Evolutionary conservation across 2,888 invertebrate genomes (phyloP).

Genomic region (Heliconius charithonia): DNA sequence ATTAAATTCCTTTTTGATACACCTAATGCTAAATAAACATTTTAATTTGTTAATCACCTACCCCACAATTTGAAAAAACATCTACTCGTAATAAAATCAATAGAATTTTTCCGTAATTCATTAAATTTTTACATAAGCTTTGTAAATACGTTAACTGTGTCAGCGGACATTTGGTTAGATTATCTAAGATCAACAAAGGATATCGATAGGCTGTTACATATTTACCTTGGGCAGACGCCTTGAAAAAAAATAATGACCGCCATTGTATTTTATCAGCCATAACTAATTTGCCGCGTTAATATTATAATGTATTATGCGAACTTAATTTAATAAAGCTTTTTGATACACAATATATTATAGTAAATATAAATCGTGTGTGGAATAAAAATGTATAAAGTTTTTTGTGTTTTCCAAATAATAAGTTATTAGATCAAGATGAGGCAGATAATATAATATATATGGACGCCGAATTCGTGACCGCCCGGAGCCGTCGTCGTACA

Average conservation of each 20-base stretch:
- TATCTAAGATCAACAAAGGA: conserved; percentile 48
- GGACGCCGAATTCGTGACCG: conserved; percentile 24
- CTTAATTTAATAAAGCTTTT: not conserved
- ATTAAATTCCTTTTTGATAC: too few species aligned
- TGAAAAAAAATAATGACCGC: conserved; percentile 38
- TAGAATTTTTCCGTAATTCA: not conserved
- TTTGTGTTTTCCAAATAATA: conserved; percentile 21
- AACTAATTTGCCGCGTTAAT: conserved; percentile 19
- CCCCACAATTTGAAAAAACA: not conserved
- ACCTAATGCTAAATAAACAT: too few species aligned
- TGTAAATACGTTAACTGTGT: conserved; percentile 32
- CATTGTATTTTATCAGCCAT: conserved; percentile 29
- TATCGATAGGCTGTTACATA: conserved; percentile 44
- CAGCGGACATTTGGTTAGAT: conserved; percentile 35
- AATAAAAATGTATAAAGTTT: not conserved
- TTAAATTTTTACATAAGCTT: not conserved
- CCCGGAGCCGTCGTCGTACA: conserved; percentile 16
- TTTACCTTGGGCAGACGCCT: conserved; percentile 41
- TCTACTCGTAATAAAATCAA: not conserved
- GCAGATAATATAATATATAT: not conserved
- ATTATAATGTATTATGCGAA: not conserved
- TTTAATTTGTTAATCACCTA: not conserved
- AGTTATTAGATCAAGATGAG: conserved; percentile 11
- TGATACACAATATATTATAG: not conserved
- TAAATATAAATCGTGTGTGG: not conserved